These are phyloP conservation scores for Pipistrellus nathusii DNA, from an alignment of 2,797 vertebrate species.

Conservation along the genomic window DNA sequence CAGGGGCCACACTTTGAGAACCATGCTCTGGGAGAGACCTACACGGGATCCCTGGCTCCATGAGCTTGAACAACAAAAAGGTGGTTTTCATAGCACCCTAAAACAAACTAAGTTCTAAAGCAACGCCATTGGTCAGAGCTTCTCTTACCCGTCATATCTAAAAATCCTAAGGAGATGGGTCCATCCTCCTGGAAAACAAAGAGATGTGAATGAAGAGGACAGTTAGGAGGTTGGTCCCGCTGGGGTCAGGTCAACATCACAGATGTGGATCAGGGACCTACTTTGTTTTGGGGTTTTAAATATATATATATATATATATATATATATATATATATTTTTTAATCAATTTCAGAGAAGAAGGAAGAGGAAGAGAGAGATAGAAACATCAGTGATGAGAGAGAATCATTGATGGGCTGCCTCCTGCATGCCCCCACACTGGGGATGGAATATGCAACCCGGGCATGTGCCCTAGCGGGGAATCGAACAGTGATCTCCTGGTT, in stretches of 20 bases:
- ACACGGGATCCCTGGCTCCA: not conserved
- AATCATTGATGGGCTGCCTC: too few relatives aligned
- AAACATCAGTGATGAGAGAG: too few relatives aligned
- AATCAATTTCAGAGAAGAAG: too few relatives aligned
- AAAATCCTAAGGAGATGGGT: not conserved
- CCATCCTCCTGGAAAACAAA: not conserved
- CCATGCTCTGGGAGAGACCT: not conserved
- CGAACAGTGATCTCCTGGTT: too few relatives aligned
- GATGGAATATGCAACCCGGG: too few relatives aligned
- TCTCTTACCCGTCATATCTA: not conserved
- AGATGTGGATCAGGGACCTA: not conserved
- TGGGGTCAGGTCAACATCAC: not conserved
- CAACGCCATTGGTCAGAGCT: not conserved
- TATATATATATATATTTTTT: too few relatives aligned
- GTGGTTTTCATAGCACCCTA: not conserved
- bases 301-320: too few relatives aligned
- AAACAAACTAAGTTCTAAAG: slow-evolving; percentile 27
- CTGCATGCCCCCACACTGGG: too few relatives aligned
- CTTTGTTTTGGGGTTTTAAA: not conserved
- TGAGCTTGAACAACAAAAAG: not conserved
- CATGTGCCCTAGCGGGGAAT: too few relatives aligned
- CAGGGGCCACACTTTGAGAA: not conserved
- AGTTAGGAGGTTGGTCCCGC: not conserved
- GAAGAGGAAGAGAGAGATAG: too few relatives aligned
- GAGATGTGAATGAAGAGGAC: not conserved